Evolutionary conservation across 2,113 vertebrate genomes (phyloP).

Genomic region (Lampris megalopsis): DNA sequence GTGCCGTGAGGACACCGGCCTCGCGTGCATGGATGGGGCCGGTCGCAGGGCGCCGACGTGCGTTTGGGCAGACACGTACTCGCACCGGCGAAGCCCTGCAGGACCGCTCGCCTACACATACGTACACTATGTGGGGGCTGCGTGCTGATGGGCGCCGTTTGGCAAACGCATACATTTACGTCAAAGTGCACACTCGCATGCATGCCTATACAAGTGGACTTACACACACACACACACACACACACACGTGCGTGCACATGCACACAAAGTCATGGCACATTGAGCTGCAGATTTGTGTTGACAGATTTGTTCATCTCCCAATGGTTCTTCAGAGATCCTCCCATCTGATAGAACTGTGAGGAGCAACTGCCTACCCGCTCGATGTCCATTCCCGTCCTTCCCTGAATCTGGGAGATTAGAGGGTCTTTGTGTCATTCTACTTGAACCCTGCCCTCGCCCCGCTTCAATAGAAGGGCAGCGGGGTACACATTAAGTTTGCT

Average conservation of each 20-base stretch:
- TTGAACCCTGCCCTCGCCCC: too few relatives aligned
- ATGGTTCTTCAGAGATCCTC: constrained; percentile 28
- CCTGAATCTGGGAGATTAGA: constrained; percentile 21
- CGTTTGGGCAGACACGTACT: background rate
- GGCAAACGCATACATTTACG: too few relatives aligned
- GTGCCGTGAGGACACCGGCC: constrained; percentile 68
- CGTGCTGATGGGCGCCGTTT: too few relatives aligned
- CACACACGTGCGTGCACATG: background rate
- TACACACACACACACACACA: constrained; percentile 1
- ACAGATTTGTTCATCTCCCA: constrained; percentile 29
- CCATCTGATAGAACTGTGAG: constrained; percentile 18
- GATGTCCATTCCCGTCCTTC: constrained; percentile 27
- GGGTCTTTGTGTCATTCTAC: too few relatives aligned
- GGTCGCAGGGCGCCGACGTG: too few relatives aligned
- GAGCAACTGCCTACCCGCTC: constrained; percentile 33
- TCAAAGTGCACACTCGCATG: constrained; percentile 4
- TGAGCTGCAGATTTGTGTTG: constrained; percentile 22
- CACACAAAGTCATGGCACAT: constrained; percentile 2
- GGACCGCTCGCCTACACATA: too few relatives aligned
- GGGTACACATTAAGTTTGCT: too few relatives aligned
- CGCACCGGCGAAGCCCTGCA: background rate
- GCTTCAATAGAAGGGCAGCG: too few relatives aligned
- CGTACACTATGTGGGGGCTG: too few relatives aligned
- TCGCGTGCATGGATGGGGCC: constrained; percentile 39
- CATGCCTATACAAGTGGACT: constrained; percentile 46